A percentile compares a stretch with the other conserved stretches of the same genome.
Evolutionary conservation across 2,113 vertebrate genomes (phyloP).

Genomic region (Colossoma macropomum): DNA sequence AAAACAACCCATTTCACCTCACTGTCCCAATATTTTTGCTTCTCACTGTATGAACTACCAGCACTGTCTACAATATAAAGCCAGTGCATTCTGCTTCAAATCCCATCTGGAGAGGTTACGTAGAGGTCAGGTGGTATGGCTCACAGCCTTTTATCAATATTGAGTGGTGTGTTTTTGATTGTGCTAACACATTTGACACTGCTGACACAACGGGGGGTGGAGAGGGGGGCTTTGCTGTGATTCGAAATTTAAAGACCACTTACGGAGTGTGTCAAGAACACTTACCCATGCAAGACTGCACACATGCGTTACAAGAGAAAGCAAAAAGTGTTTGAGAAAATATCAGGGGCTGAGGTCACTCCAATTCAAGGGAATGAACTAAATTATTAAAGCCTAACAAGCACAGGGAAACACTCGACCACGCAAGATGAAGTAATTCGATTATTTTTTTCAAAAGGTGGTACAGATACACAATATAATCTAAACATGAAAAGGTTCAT

Average conservation of each 20-base stretch:
- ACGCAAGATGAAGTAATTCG: too few species aligned
- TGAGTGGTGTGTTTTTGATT: slow-evolving; percentile 16
- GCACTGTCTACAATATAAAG: background rate
- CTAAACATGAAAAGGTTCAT: too few species aligned
- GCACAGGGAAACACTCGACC: too few species aligned
- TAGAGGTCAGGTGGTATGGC: background rate
- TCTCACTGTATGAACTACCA: too few species aligned
- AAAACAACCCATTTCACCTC: too few species aligned
- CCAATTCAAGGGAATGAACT: too few species aligned
- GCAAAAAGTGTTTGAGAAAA: background rate
- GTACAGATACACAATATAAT: too few species aligned
- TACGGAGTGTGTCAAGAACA: slow-evolving; percentile 7
- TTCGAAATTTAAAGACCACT: slow-evolving; percentile 20
- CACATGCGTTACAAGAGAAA: background rate
- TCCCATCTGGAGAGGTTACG: slow-evolving; percentile 1
- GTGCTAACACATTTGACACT: background rate
- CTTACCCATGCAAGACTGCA: slow-evolving; percentile 19
- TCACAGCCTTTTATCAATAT: background rate
- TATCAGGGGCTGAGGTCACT: background rate
- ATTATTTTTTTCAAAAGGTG: too few species aligned
- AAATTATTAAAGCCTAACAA: too few species aligned
- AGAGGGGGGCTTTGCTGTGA: background rate
- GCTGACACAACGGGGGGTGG: background rate
- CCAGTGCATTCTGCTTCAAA: background rate
- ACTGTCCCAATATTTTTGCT: too few species aligned